These are phyloP conservation scores for Eubasilissa splendida DNA, from an alignment of 2,888 invertebrate genomes.

Conservation along the genomic window DNA sequence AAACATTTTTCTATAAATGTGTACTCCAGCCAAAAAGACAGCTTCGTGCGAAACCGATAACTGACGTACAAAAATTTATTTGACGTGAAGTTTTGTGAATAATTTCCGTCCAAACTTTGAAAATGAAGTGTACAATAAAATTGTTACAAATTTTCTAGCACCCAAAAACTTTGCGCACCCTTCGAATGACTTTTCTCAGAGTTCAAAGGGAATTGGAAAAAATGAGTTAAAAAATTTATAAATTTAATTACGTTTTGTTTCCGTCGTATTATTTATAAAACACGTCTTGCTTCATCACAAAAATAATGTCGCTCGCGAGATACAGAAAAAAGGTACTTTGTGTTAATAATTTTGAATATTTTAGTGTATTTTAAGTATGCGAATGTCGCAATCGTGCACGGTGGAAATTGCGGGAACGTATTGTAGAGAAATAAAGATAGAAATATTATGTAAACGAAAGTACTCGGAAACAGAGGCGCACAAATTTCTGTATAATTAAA, in stretches of 20 bases:
- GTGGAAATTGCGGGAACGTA: no score
- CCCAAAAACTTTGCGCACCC: background rate
- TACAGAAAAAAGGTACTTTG: no score
- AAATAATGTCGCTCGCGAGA: background rate
- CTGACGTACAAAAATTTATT: slow-evolving; percentile 5
- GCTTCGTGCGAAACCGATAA: slow-evolving; percentile 6
- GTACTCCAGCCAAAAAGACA: background rate
- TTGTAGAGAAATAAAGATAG: no score
- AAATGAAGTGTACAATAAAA: slow-evolving; percentile 27
- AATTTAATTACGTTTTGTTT: background rate
- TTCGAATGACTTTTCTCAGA: background rate
- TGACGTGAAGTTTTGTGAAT: slow-evolving; percentile 28
- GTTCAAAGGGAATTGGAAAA: background rate
- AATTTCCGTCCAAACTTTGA: slow-evolving; percentile 13
- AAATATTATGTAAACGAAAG: no score
- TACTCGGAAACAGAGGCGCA: no score
- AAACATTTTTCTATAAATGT: no score
- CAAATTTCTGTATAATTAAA: no score
- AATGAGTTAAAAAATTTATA: background rate
- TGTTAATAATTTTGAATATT: no score
- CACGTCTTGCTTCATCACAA: background rate
- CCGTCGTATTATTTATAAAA: background rate
- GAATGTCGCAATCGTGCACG: no score
- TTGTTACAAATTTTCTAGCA: slow-evolving; percentile 14
- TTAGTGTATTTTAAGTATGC: no score